Conservation (phyloP, 2,113 vertebrate genomes). For the Brachyhypopomus occidentalis region DNA sequence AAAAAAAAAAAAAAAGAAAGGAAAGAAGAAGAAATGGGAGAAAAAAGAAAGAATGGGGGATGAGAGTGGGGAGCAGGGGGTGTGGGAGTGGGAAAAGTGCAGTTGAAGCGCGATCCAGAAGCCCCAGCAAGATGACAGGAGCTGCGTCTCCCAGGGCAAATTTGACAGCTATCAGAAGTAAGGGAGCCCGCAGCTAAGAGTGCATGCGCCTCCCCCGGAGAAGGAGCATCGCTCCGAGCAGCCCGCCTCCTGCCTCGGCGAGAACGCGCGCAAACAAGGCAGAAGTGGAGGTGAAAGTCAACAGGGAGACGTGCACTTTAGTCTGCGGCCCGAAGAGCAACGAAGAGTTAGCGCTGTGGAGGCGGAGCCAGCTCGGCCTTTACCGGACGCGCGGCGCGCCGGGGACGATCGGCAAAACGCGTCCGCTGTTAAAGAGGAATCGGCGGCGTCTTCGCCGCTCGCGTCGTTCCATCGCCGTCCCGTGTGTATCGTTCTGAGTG, state of each 20-base stretch:
- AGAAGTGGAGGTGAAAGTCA: conserved; percentile 74
- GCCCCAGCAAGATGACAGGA: conserved; percentile 80
- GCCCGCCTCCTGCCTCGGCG: conserved; percentile 77
- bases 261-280: conserved; percentile 76
- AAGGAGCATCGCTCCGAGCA: conserved; percentile 67
- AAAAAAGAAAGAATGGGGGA: conserved; percentile 16
- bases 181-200: conserved; percentile 81
- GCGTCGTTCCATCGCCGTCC: too few relatives aligned
- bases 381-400: too few relatives aligned
- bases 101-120: conserved; percentile 75
- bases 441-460: too few relatives aligned
- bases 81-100: conserved; percentile 73
- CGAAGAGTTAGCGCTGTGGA: too few relatives aligned
- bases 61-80: conserved; percentile 48
- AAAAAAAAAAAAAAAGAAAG: background rate
- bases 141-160: conserved; percentile 77
- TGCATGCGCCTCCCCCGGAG: conserved; percentile 75
- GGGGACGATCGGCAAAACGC: too few relatives aligned
- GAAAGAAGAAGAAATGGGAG: background rate
- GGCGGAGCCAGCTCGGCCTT: too few relatives aligned
- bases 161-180: conserved; percentile 83
- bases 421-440: too few relatives aligned
- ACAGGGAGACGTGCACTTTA: conserved; percentile 41
- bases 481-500: background rate
- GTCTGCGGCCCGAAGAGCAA: conserved; percentile 3